Evolutionary conservation across 64 coral and sea anemone species (phyloP).

Genomic region (Hydrozoanthus tunicans): DNA sequence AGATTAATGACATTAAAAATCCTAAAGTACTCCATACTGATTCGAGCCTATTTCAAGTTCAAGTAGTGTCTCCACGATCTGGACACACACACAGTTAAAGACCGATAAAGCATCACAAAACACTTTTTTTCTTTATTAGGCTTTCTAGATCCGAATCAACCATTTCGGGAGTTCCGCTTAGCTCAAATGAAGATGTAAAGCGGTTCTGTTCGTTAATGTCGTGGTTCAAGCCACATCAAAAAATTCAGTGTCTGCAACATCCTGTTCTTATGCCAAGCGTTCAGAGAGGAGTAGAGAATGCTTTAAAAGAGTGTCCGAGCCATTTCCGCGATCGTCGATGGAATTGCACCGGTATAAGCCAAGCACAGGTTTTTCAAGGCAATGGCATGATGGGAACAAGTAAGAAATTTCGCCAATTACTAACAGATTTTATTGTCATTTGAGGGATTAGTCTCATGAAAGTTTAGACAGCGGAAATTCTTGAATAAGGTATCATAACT

Average conservation of each 20-base stretch:
- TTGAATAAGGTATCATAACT: constrained; percentile 35
- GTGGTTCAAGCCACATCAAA: constrained; percentile 71
- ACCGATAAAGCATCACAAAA: background rate
- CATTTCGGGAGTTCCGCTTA: constrained; percentile 1
- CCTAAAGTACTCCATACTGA: constrained; percentile 14
- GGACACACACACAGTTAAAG: constrained; percentile 24
- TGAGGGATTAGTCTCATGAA: constrained; percentile 40
- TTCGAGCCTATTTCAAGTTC: background rate
- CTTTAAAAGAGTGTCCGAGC: constrained; percentile 71
- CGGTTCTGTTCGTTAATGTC: constrained; percentile 71
- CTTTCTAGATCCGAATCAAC: constrained; percentile 17
- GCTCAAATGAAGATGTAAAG: constrained; percentile 54
- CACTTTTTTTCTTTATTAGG: constrained; percentile 49
- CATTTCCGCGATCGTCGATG: constrained; percentile 79
- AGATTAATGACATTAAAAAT: background rate
- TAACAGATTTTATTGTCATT: constrained; percentile 66
- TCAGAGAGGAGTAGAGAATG: constrained; percentile 73
- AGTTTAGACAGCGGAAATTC: constrained; percentile 62
- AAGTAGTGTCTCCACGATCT: background rate
- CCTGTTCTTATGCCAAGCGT: constrained; percentile 53
- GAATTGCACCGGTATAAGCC: constrained; percentile 85
- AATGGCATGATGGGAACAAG: constrained; percentile 73
- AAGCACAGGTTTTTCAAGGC: constrained; percentile 77
- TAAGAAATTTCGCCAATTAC: constrained; percentile 42
- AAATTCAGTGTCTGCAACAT: constrained; percentile 43